Base-by-base conservation (phyloP, 1,140 invertebrate species). In the Leptopilina clavipes region DNA sequence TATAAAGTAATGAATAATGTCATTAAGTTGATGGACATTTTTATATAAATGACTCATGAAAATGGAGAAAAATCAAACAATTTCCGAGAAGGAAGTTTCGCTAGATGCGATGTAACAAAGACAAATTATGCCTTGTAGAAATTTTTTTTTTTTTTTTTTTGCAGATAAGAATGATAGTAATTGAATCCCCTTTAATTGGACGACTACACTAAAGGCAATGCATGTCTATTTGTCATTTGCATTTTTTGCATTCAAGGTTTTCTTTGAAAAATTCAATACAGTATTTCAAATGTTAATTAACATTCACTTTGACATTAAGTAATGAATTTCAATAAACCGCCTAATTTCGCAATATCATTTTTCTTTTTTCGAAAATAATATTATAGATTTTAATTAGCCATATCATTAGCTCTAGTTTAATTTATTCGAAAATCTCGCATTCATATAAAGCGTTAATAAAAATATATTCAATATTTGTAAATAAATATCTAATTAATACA, bases 21-120 rank as follows among this genome's bases (percentile, higher is more conserved):
- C 19, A 65, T 65, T 65, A 65, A 65, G 3, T 65, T 65, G 22
- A 25, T 65, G 48, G 5, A 11, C 56, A 65, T 65, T 65, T 65
- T 65, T 65, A 65, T 65, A 40, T 9, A 31, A 31, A 31, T 31
- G 22, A 65, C 11, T 65, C 3, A 31, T 12, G 56, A 65, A 31
- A 65, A 5, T 31, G 25, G 3, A 65, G 56, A 1, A 65, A 22
- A 65, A 31, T 65, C 56, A 14, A 65, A 65, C 59, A 3, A 65
- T 65, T 31, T 65, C 22, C 59, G 31, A 31, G 25, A 65, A 65
- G 25, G 22, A 17, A 31, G 12, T 25, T 31, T 25, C 12, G 22
- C 18, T 11, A 59, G 1, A 59, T 11, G 17, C 6, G 22, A 12
- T 10, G 8, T 59, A 65, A 65, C 56, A 65, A 65, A 65, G 22